Percentiles rank a stretch among this genome's conserved stretches.
These are phyloP conservation scores for Plodia interpunctella DNA, from an alignment of 1,140 invertebrate species.

Conservation along the genomic window DNA sequence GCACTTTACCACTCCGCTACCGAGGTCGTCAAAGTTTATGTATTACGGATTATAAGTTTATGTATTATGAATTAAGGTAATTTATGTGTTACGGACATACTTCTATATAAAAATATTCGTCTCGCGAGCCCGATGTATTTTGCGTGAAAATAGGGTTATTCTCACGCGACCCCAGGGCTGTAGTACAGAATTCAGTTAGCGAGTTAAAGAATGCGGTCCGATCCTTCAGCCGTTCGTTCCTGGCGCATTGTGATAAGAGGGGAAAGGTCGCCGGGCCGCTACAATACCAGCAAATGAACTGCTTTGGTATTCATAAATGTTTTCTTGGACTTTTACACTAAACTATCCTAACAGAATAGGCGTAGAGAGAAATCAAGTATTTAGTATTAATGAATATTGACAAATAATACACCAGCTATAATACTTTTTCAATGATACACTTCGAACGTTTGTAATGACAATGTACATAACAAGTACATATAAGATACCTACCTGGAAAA, in stretches of 20 bases:
- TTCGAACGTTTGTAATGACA: no score
- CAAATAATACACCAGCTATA: no score
- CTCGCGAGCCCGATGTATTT: constrained; percentile 19
- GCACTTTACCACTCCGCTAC: no score
- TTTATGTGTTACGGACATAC: background rate
- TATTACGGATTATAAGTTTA: no score
- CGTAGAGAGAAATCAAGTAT: no score
- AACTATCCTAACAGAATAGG: no score
- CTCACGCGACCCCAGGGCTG: constrained; percentile 17
- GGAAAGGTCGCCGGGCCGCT: constrained; percentile 17
- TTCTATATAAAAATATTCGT: constrained; percentile 20
- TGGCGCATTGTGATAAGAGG: constrained; percentile 14
- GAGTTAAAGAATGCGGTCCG: constrained; percentile 29
- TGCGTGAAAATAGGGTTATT: constrained; percentile 31
- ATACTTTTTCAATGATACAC: no score
- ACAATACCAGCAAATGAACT: constrained; percentile 20
- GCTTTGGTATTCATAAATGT: constrained; percentile 14
- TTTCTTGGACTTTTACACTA: background rate
- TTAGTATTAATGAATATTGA: no score
- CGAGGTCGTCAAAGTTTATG: no score
- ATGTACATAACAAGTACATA: no score
- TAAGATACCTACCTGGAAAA: background rate
- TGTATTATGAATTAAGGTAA: background rate
- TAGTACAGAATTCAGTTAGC: constrained; percentile 31
- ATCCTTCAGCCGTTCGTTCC: constrained; percentile 9